Evolutionary conservation across 64 coral and sea anemone genomes (phyloP), one percentile per base, ranked within the genome.

Genomic region (Pocillopora verrucosa): DNA sequence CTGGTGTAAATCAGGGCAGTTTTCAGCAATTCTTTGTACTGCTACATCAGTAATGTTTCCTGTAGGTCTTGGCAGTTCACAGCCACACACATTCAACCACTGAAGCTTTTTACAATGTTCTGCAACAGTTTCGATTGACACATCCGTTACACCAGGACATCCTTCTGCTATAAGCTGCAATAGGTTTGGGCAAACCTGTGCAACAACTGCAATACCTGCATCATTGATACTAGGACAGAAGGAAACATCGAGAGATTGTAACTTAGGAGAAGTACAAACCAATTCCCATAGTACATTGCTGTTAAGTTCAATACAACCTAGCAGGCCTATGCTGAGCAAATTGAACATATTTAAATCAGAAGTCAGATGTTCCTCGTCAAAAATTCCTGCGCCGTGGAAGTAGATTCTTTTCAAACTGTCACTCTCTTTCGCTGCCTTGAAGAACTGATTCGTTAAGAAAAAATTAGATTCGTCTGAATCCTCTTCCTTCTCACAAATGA

Each of bases 11-110:
- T 92, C 78, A 10, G 41, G n/a, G 56, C 94, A 96, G 9, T 84
- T 74, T 17, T 75, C 75, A n/a, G 94, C 90, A 96, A 96, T 76
- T 63, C 75, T 89, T 60, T 96, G 80, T n/a, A 96, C 79, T 82
- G 94, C 94, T 13, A 96, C 94, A 92, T 96, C 94, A 73, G 94
- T 96, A 4, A 96, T 68, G 37, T 96, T 96, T 0, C 94, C 94
- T 45, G 89, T 86, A 19, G 94, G 94, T 80, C 87, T 92, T 60
- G 90, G 90, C 26, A 96, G 63, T 75, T 96, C 94, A 35, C 90
- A 96, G 38, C 94, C 94, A 61, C 86, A 91, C 74, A 96, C 94
- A 76, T 82, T 87, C 77, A 96, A 84, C 70, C 72, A 86, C 78
- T 87, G 90, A 56, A 96, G 88, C 67, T 60, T 78, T 36, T 76